A percentile compares a stretch with the other conserved stretches of the same genome.
Evolutionary conservation across 1,140 invertebrate genomes (phyloP).

Genomic region (Drosophila varians): DNA sequence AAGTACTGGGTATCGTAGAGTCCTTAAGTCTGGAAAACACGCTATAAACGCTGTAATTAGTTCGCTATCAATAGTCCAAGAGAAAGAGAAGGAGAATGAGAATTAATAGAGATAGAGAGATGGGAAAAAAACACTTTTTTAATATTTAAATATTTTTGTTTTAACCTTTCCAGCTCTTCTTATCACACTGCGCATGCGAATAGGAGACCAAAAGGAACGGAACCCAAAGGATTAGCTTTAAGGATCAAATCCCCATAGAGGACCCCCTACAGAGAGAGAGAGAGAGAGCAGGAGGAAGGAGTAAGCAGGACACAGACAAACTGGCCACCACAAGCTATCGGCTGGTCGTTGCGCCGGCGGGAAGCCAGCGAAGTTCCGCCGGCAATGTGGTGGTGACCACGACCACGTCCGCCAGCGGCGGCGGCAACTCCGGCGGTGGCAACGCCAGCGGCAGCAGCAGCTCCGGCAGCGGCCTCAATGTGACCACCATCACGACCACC

Average conservation of each 20-base stretch:
- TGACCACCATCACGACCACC: slow-evolving; percentile 79
- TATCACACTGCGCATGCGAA: slow-evolving; percentile 49
- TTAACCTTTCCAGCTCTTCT: slow-evolving; percentile 5
- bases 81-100: neutral
- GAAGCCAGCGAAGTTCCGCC: slow-evolving; percentile 48
- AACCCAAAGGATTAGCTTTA: neutral
- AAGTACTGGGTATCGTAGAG: neutral
- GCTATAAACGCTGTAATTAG: neutral
- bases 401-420: slow-evolving; percentile 16
- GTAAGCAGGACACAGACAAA: slow-evolving; percentile 24
- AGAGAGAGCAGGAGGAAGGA: neutral
- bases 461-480: slow-evolving; percentile 65
- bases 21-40: neutral
- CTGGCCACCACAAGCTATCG: slow-evolving; percentile 78
- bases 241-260: slow-evolving; percentile 1
- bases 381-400: slow-evolving; percentile 55
- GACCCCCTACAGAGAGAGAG: slow-evolving; percentile 1
- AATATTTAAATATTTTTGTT: too few relatives aligned
- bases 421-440: slow-evolving; percentile 21
- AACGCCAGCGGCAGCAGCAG: slow-evolving; percentile 28
- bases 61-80: neutral
- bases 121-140: neutral
- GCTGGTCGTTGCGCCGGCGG: slow-evolving; percentile 65
- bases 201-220: slow-evolving; percentile 3
- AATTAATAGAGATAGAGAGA: neutral